Conservation (phyloP, 2,888 invertebrate species). For the Petrolisthes cinctipes region DNA sequence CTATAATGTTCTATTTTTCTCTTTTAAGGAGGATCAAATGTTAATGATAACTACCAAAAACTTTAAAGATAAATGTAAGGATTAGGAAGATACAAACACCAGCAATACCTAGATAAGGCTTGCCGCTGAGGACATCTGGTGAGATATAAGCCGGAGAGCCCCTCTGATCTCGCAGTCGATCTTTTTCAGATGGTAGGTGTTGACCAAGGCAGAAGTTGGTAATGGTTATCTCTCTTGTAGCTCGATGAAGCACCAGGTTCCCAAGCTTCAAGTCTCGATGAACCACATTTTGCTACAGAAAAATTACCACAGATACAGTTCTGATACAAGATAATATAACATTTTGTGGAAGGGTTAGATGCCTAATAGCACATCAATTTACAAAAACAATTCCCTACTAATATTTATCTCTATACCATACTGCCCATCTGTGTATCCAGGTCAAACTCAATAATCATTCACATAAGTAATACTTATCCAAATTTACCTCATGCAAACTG, state of each 20-base stretch:
- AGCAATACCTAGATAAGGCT: constrained; percentile 77
- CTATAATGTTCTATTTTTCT: no score
- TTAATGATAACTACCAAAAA: neutral
- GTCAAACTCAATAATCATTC: neutral
- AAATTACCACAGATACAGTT: neutral
- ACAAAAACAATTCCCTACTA: neutral
- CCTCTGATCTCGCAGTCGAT: constrained; percentile 80
- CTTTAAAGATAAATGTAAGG: neutral
- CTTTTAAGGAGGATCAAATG: no score
- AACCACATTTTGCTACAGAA: constrained; percentile 77
- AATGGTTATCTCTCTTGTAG: constrained; percentile 76
- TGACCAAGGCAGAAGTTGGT: constrained; percentile 85
- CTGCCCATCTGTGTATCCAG: neutral
- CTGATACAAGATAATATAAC: neutral
- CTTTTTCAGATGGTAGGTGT: constrained; percentile 80
- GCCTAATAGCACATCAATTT: neutral
- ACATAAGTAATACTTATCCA: neutral
- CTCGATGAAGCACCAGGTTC: constrained; percentile 81
- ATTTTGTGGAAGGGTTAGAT: neutral
- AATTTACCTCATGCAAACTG: constrained; percentile 79
- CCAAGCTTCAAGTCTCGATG: constrained; percentile 84
- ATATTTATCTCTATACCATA: neutral
- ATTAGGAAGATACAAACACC: neutral
- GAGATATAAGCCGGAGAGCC: constrained; percentile 86
- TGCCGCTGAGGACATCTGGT: constrained; percentile 82